phyloP scores from a whole-genome alignment of 1,140 invertebrate genomes.

The Nasonia vitripennis region DNA sequence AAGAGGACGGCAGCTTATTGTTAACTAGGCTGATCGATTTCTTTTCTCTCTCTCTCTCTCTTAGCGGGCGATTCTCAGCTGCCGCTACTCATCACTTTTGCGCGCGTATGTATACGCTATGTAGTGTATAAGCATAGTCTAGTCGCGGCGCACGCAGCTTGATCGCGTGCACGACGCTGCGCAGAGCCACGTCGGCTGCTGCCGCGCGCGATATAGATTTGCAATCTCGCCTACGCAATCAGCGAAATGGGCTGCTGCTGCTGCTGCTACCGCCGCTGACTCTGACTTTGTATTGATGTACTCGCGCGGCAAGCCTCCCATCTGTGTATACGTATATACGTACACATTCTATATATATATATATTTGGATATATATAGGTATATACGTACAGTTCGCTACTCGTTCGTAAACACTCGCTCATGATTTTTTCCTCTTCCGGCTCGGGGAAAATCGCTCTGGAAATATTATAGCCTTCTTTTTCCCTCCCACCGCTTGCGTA shows the following conservation, averaged over 20 bases:
- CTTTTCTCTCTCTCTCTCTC: not conserved
- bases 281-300: conserved; percentile 4
- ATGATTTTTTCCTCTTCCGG: too few relatives aligned
- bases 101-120: too few relatives aligned
- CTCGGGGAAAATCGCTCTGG: too few relatives aligned
- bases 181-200: not conserved
- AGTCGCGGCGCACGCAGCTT: not conserved
- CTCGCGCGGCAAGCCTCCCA: not conserved
- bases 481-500: too few relatives aligned
- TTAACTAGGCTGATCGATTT: conserved; percentile 4
- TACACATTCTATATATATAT: not conserved
- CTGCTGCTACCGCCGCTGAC: too few relatives aligned
- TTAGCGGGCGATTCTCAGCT: too few relatives aligned
- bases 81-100: not conserved
- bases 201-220: conserved; percentile 1
- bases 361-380: too few relatives aligned
- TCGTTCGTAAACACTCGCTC: too few relatives aligned
- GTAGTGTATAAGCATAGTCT: not conserved
- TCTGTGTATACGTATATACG: not conserved
- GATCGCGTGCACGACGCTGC: not conserved
- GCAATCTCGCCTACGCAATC: conserved; percentile 28
- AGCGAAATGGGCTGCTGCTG: conserved; percentile 10
- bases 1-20: not conserved
- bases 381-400: too few relatives aligned
- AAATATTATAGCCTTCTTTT: too few relatives aligned